Evolutionary conservation across 2,113 vertebrate species (phyloP).

Genomic region (Gymnorhina tibicen): DNA sequence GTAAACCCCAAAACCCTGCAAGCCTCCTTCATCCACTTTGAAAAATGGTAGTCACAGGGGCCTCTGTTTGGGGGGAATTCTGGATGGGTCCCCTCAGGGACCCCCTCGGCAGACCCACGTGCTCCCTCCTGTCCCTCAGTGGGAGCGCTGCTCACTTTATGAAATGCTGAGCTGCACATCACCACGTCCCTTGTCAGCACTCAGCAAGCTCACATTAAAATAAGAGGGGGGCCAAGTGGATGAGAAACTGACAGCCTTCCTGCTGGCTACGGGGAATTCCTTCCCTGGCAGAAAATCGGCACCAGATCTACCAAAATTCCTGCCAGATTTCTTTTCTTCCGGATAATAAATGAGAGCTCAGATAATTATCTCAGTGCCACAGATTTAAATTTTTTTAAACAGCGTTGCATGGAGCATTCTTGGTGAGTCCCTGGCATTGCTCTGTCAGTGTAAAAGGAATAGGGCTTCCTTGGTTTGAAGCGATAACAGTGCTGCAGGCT

Average conservation of each 20-base stretch:
- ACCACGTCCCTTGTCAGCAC: neutral
- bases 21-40: neutral
- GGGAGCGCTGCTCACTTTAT: accelerated
- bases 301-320: neutral
- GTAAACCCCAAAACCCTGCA: neutral
- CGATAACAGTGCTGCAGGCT: neutral
- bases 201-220: neutral
- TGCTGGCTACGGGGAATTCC: neutral
- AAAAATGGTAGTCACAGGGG: neutral
- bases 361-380: neutral
- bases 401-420: neutral
- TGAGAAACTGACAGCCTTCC: neutral
- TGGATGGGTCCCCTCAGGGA: neutral
- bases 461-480: neutral
- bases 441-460: neutral
- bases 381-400: neutral
- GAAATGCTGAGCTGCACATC: neutral
- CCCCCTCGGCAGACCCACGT: accelerated
- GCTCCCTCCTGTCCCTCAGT: accelerated
- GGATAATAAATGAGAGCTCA: neutral
- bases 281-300: neutral
- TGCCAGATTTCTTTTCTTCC: neutral
- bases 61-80: neutral
- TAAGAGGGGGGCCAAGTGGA: neutral
- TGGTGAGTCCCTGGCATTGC: neutral